Conservation (phyloP, 2,113 vertebrate species). For the Pristiophorus japonicus region DNA sequence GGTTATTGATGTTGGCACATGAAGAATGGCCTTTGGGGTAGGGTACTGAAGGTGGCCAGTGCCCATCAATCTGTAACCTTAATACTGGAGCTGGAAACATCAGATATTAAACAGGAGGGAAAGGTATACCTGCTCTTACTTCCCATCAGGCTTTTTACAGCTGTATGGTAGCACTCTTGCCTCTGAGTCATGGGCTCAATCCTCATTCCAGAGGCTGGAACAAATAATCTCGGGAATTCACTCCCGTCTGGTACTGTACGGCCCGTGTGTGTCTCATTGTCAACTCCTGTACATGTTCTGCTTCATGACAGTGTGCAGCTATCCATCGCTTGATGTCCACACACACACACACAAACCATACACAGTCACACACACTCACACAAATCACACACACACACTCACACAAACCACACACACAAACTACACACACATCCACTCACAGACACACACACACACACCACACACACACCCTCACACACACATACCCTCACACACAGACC, state of each 20-base stretch:
- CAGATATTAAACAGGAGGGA: too few species aligned
- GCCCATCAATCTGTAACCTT: neutral
- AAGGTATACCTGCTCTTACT: neutral
- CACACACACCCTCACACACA: too few species aligned
- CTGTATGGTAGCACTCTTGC: neutral
- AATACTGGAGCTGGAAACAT: neutral
- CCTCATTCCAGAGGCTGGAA: neutral
- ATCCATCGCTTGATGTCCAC: neutral
- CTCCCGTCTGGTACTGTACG: too few species aligned
- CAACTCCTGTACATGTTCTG: neutral
- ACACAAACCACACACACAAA: too few species aligned
- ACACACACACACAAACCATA: neutral
- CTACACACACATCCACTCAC: too few species aligned
- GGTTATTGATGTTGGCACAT: neutral
- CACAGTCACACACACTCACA: too few species aligned
- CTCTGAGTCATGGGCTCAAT: neutral
- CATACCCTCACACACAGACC: too few species aligned
- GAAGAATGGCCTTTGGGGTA: neutral
- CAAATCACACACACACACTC: too few species aligned
- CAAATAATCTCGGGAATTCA: neutral
- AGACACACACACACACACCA: too few species aligned
- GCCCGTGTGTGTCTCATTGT: too few species aligned
- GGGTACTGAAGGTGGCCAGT: neutral
- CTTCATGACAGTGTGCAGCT: neutral
- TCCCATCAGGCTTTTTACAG: neutral